Evolutionary conservation across 2,113 vertebrate genomes (phyloP).

Genomic region (Triplophysa dalaica): DNA sequence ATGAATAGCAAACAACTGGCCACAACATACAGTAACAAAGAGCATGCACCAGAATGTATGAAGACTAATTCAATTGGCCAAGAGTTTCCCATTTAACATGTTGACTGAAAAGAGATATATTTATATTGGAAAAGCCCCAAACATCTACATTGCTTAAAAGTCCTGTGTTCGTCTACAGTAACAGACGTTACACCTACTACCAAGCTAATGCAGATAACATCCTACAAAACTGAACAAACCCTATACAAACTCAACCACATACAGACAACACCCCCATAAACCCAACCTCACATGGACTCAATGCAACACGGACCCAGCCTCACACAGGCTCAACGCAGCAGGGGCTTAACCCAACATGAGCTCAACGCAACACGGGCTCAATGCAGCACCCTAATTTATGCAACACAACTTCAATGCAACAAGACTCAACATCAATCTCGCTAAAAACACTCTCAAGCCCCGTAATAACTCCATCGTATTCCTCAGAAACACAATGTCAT

Average conservation of each 20-base stretch:
- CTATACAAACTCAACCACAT: too few relatives aligned
- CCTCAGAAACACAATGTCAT: constrained; percentile 25
- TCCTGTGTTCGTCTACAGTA: not conserved
- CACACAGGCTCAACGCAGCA: not conserved
- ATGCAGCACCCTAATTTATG: too few relatives aligned
- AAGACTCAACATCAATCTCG: not conserved
- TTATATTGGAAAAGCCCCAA: not conserved
- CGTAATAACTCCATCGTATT: constrained; percentile 20
- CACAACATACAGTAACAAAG: not conserved
- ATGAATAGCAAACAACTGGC: not conserved
- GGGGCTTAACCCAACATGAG: too few relatives aligned
- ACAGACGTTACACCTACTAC: not conserved
- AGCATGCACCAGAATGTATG: not conserved
- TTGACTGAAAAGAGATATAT: not conserved
- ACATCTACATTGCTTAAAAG: not conserved
- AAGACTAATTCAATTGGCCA: not conserved
- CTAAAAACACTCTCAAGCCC: constrained; percentile 3
- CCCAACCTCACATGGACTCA: not conserved
- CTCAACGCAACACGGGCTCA: not conserved
- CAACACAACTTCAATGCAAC: too few relatives aligned
- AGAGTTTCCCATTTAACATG: not conserved
- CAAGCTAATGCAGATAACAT: not conserved
- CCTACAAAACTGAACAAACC: too few relatives aligned
- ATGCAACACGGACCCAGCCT: not conserved
- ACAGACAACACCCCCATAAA: too few relatives aligned